Percentiles rank a stretch among this genome's conserved stretches.
Evolutionary conservation across 2,113 vertebrate genomes (phyloP).

Genomic region (Silurus meridionalis): DNA sequence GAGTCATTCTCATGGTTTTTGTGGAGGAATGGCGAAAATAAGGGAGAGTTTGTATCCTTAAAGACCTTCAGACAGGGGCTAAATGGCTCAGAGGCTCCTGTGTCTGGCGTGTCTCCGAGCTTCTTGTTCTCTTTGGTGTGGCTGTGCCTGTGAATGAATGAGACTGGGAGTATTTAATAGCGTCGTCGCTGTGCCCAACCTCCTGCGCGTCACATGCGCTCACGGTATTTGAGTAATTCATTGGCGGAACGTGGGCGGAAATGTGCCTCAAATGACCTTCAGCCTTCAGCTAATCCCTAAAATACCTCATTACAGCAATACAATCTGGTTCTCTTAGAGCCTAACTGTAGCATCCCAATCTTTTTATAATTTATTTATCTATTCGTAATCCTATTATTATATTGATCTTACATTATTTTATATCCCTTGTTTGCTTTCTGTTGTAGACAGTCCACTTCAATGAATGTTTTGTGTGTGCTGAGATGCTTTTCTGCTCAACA

Average conservation of each 20-base stretch:
- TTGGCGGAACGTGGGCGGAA: conserved; percentile 65
- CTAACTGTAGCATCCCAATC: not conserved
- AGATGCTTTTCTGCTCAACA: too few species aligned
- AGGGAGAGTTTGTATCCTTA: not conserved
- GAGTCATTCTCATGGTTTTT: conserved; percentile 78
- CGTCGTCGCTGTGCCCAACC: conserved; percentile 54
- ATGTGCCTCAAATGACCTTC: conserved; percentile 43
- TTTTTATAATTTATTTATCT: not conserved
- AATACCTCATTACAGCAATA: conserved; percentile 34
- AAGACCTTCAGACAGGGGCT: not conserved
- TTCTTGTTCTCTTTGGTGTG: conserved; percentile 36
- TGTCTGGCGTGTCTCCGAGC: conserved; percentile 39
- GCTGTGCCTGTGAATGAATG: conserved; percentile 59
- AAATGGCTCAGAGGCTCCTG: not conserved
- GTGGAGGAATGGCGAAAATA: not conserved
- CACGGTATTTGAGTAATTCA: conserved; percentile 65
- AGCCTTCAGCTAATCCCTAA: conserved; percentile 21
- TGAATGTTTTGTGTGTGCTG: not conserved
- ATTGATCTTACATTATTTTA: too few species aligned
- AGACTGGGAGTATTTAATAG: conserved; percentile 57
- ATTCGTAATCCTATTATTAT: not conserved
- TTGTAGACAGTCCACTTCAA: not conserved
- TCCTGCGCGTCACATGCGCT: conserved; percentile 66
- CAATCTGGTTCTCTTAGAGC: not conserved
- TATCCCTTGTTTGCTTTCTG: not conserved